Base-by-base conservation (phyloP, 2,797 vertebrate genomes). In the Macroramphosus scolopax region DNA sequence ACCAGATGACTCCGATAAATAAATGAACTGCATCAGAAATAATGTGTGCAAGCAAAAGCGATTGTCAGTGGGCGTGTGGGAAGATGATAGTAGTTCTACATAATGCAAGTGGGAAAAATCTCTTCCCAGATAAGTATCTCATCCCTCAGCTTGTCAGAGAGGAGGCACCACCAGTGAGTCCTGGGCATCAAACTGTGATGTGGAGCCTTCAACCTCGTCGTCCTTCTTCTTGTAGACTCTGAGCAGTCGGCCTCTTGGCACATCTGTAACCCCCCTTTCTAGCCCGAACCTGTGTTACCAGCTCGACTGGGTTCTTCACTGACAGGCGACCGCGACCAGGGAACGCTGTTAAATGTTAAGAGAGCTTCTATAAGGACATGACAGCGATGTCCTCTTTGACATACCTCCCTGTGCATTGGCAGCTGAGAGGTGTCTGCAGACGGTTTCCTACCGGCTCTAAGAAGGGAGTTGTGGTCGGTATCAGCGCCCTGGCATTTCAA, bases 361-460 rank as follows among this genome's bases (percentile, higher is more conserved):
- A 51, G 42, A 56, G 17, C 57, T 70, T 69, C 63, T 53, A 71
- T 73, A 72, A 49, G 70, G 33, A 36, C 17, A 53, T 50, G 53
- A 44, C 50, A 73, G 73, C 55, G 32, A 69, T 64, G 63, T 79
- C 64, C 67, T 64, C 42, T 48, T 63, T 68, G 72, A 72, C 80
- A 72, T 40, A 15, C 46, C 53, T 70, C 59, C 71, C 69, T 58
- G 38, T 65, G 51, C 58, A 54, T 45, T 73, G 33, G 33, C 51
- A 41, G 50, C 22, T 18, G 9, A 59, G 32, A 61, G n/a, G 24
- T 17, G 48, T 58, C 54, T 25, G 34, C 52, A 13, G 40, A 66
- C 6, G 5, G 8, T 11, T 37, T 61, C 44, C 32, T 36, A 4
- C 24, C 26, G 8, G n/a, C 26, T 45, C 44, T 52, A 22, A 46